Evolutionary conservation across 53 echinoderm and acorn worm species (phyloP).

Genomic region (Antedon mediterranea): DNA sequence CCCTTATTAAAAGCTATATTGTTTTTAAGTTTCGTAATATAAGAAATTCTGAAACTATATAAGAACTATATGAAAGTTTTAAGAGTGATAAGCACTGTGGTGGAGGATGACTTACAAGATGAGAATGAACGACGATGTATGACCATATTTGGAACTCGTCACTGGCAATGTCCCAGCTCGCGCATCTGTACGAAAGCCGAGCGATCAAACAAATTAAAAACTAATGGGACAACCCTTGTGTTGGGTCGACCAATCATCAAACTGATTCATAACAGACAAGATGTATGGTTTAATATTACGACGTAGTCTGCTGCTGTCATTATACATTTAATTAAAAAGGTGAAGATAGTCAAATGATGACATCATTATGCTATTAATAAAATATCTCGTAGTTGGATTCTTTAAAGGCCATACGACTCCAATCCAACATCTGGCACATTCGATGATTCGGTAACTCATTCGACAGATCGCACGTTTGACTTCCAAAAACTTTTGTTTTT

Average conservation of each 20-base stretch:
- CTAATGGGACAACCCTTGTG: not conserved
- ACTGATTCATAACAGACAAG: not conserved
- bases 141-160: not conserved
- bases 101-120: not conserved
- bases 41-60: not conserved
- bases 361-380: not conserved
- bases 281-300: conserved; percentile 1
- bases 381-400: not conserved
- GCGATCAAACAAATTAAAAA: not conserved
- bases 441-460: not conserved
- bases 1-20: no score
- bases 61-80: not conserved
- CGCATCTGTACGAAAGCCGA: not conserved
- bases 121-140: not conserved
- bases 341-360: not conserved
- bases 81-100: not conserved
- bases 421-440: not conserved
- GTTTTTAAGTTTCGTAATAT: no score
- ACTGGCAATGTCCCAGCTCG: not conserved
- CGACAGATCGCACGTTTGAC: not conserved
- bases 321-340: not conserved
- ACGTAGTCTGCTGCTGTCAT: no score
- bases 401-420: not conserved
- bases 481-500: no score
- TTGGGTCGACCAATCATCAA: not conserved